phyloP scores from a whole-genome alignment of 2,113 vertebrate species.

The Nycticorax nycticorax region DNA sequence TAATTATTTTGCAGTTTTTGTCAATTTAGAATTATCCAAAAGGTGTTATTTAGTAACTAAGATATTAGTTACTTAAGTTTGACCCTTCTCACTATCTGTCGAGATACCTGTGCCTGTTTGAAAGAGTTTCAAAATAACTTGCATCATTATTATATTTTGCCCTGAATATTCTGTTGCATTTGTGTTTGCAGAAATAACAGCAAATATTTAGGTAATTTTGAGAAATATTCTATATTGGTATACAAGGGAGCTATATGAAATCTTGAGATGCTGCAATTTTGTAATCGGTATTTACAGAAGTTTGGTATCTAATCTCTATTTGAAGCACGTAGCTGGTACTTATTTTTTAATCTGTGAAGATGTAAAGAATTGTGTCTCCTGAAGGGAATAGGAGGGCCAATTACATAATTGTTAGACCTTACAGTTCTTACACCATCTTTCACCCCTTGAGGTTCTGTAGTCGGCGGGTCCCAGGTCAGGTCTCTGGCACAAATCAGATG shows the following conservation, averaged over 20 bases:
- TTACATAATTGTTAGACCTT: not conserved
- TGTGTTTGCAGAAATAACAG: not conserved
- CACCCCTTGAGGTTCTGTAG: not conserved
- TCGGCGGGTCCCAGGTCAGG: not conserved
- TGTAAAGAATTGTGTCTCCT: not conserved
- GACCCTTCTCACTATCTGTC: not conserved
- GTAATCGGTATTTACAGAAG: not conserved
- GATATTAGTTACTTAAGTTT: not conserved
- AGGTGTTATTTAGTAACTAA: not conserved
- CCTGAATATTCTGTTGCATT: not conserved
- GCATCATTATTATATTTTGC: not conserved
- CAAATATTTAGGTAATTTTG: not conserved
- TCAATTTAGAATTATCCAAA: not conserved
- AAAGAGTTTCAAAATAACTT: not conserved
- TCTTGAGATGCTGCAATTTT: not conserved
- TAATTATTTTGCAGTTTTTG: not conserved
- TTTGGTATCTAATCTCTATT: not conserved
- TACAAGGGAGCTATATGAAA: not conserved
- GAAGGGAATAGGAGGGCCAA: accelerated
- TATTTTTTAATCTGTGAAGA: not conserved
- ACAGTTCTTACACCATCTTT: not conserved
- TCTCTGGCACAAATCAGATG: not conserved
- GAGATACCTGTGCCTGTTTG: not conserved
- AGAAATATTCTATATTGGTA: not conserved
- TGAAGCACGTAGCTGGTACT: not conserved